phyloP scores from a whole-genome alignment of 2,797 vertebrate species.

The Antrozous pallidus region DNA sequence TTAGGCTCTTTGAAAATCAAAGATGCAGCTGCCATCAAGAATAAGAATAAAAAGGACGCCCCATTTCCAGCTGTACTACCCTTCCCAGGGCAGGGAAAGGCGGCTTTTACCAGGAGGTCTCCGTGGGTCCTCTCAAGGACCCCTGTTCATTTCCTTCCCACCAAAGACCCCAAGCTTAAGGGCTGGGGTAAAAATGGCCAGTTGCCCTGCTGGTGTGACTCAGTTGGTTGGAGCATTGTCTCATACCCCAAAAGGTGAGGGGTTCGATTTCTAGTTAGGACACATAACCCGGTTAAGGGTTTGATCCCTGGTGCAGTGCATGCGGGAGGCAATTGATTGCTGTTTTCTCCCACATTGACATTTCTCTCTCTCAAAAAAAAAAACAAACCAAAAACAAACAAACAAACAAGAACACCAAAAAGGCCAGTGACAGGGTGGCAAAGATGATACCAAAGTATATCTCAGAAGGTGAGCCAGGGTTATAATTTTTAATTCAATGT shows the following conservation, averaged over 20 bases:
- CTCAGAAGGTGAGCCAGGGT: background rate
- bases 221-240: no score
- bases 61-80: accelerated
- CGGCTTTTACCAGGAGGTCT: background rate
- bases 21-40: background rate
- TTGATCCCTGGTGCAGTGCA: no score
- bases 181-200: background rate
- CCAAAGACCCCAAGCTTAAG: background rate
- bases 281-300: no score
- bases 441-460: background rate
- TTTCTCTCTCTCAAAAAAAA: no score
- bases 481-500: background rate
- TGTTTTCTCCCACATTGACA: no score
- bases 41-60: background rate
- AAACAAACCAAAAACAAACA: no score
- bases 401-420: no score
- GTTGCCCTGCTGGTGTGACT: no score
- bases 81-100: background rate
- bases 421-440: background rate
- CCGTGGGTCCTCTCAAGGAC: background rate
- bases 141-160: background rate
- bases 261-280: no score
- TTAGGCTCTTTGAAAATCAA: background rate
- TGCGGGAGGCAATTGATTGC: no score
- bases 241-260: no score